These are phyloP conservation scores for Apocrypta bakeri DNA, from an alignment of 1,140 invertebrate genomes.

Conservation along the genomic window DNA sequence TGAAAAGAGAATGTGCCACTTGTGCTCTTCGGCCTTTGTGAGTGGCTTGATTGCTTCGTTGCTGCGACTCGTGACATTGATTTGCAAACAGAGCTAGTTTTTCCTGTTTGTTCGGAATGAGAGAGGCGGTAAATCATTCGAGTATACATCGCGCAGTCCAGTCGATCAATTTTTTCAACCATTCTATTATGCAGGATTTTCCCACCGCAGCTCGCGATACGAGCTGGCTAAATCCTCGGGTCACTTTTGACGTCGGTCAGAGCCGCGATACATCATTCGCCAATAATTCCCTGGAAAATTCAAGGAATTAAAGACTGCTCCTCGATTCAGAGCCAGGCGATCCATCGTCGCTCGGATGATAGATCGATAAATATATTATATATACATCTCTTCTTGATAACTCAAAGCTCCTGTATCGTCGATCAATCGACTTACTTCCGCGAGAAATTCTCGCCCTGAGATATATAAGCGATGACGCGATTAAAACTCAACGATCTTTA, in stretches of 20 bases:
- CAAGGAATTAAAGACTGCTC: background rate
- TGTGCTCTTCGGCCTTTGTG: background rate
- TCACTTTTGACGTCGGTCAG: background rate
- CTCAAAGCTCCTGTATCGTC: background rate
- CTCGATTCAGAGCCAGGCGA: background rate
- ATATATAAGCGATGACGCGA: no score
- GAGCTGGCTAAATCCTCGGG: no score
- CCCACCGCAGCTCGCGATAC: no score
- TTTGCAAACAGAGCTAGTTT: no score
- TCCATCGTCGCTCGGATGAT: slow-evolving; percentile 29
- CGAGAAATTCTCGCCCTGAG: background rate
- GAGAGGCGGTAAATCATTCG: no score
- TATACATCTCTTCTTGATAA: background rate
- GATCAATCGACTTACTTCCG: slow-evolving; percentile 9
- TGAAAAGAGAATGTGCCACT: background rate
- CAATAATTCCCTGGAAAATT: background rate
- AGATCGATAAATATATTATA: slow-evolving; percentile 28
- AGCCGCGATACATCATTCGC: slow-evolving; percentile 10
- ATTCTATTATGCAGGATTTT: no score
- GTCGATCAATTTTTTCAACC: no score
- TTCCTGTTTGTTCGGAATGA: no score
- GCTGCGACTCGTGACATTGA: background rate
- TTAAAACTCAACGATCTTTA: background rate
- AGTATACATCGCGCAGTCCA: no score
- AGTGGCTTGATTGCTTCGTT: slow-evolving; percentile 25